Percentiles rank a stretch among this genome's conserved stretches.
Conservation (phyloP, 2,113 vertebrate species). For the Paracanthobrama guichenoti region DNA sequence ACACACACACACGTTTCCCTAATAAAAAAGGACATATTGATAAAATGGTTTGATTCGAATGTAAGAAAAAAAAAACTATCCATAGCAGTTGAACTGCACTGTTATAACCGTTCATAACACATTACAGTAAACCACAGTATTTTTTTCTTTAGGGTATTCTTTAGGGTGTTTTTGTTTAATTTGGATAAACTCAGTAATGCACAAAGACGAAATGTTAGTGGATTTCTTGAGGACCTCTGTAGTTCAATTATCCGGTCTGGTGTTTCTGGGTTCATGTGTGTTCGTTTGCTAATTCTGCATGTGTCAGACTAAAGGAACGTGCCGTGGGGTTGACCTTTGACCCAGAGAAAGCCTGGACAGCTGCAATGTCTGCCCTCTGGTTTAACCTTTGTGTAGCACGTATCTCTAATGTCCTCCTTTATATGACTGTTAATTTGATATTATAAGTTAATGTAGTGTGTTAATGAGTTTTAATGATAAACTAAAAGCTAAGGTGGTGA, state of each 20-base stretch:
- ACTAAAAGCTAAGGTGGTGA: conserved; percentile 43
- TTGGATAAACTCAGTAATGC: conserved; percentile 13
- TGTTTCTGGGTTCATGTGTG: conserved; percentile 1
- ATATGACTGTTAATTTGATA: conserved; percentile 55
- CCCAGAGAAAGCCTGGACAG: conserved; percentile 30
- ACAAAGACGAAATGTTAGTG: neutral
- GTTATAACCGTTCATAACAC: neutral
- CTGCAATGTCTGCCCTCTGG: conserved; percentile 37
- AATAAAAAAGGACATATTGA: neutral
- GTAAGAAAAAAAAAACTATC: neutral
- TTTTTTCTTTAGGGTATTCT: conserved; percentile 8
- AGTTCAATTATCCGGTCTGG: neutral
- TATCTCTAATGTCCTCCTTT: conserved; percentile 42
- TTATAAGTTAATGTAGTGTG: conserved; percentile 42
- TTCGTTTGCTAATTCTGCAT: neutral
- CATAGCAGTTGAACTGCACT: neutral
- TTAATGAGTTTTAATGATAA: conserved; percentile 40
- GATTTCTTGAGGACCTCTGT: neutral
- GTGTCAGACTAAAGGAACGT: conserved; percentile 34
- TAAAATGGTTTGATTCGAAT: neutral
- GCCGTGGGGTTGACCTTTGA: conserved; percentile 32
- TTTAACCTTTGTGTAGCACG: conserved; percentile 49
- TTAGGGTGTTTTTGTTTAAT: neutral
- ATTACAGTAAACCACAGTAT: neutral
- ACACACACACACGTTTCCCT: neutral